These are phyloP conservation scores for Coelogynopora nodosa DNA, from an alignment of 2,888 invertebrate genomes.

Conservation along the genomic window DNA sequence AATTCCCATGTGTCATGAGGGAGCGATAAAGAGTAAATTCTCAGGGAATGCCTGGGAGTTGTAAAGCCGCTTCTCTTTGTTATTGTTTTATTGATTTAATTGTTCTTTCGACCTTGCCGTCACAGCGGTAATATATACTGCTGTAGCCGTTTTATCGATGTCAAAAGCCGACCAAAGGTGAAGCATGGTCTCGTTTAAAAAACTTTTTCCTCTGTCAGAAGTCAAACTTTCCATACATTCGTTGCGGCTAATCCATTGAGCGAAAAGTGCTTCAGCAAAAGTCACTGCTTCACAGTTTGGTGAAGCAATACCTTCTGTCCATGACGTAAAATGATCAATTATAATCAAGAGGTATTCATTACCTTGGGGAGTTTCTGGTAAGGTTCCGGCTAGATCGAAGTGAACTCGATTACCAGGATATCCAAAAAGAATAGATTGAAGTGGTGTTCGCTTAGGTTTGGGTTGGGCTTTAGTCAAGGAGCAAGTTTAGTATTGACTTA, in stretches of 20 bases:
- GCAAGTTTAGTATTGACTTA: too few species aligned
- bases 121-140: background rate
- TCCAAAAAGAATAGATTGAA: background rate
- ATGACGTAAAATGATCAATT: background rate
- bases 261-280: background rate
- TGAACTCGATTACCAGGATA: background rate
- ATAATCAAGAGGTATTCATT: background rate
- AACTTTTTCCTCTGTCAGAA: background rate
- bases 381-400: background rate
- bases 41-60: background rate
- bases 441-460: background rate
- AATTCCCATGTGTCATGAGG: too few species aligned
- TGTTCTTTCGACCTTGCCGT: background rate
- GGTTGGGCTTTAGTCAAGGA: background rate
- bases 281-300: background rate
- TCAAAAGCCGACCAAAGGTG: background rate
- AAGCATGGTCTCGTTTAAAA: background rate
- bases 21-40: background rate
- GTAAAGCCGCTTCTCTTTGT: background rate
- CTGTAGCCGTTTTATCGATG: background rate
- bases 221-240: background rate
- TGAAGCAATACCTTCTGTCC: background rate
- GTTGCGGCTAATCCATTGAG: background rate
- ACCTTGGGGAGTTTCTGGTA: background rate
- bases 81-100: background rate